Conservation (phyloP, 2,113 vertebrate genomes). For the Bambusicola thoracicus region DNA sequence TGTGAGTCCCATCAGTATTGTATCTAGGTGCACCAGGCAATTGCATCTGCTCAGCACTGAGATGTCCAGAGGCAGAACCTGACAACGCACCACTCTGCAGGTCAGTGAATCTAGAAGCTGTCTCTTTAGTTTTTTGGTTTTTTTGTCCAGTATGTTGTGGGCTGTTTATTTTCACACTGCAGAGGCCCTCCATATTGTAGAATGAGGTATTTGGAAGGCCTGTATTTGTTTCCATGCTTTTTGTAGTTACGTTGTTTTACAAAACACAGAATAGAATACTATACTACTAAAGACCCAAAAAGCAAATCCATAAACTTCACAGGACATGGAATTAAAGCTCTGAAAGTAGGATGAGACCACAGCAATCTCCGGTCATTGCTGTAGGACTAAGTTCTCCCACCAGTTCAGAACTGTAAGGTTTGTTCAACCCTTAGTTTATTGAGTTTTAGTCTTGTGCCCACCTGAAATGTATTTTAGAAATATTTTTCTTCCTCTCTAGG, state of each 20-base stretch:
- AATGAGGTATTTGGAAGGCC: not conserved
- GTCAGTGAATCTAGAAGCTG: not conserved
- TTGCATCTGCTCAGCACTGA: not conserved
- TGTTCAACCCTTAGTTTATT: not conserved
- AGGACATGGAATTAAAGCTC: not conserved
- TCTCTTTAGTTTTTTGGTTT: accelerated
- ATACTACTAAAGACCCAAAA: not conserved
- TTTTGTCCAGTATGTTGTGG: not conserved
- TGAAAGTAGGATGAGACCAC: not conserved
- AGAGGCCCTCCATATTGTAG: not conserved
- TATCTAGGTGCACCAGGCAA: not conserved
- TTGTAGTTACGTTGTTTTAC: not conserved
- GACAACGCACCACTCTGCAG: not conserved
- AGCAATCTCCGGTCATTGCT: not conserved
- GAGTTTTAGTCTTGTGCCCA: not conserved
- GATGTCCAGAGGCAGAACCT: not conserved
- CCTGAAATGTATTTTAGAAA: not conserved
- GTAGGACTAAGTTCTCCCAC: not conserved
- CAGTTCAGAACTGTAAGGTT: not conserved
- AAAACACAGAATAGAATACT: not conserved
- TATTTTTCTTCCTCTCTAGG: accelerated
- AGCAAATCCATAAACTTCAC: not conserved
- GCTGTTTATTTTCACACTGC: not conserved
- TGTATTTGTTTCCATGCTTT: not conserved
- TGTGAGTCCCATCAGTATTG: not conserved